phyloP scores from a whole-genome alignment of 2,797 vertebrate species.

The Trichosurus vulpecula region DNA sequence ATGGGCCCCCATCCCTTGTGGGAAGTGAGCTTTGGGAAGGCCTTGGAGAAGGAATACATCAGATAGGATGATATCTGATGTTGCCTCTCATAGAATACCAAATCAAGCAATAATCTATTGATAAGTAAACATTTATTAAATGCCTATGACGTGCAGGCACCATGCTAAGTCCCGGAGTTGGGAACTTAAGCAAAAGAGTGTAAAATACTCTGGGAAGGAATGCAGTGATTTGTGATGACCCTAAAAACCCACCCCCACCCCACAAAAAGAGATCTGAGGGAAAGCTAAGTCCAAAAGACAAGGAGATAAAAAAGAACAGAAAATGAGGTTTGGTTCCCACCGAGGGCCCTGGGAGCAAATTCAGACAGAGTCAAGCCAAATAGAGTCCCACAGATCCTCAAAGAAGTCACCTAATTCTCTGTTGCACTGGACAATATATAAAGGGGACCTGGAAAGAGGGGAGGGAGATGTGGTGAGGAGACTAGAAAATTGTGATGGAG shows the following conservation, averaged over 20 bases:
- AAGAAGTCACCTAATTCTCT: neutral
- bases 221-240: neutral
- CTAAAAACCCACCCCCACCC: neutral
- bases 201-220: neutral
- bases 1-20: conserved; percentile 60
- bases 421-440: neutral
- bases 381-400: neutral
- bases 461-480: neutral
- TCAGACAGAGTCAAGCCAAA: neutral
- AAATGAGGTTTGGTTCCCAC: neutral
- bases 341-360: neutral
- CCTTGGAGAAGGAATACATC: neutral
- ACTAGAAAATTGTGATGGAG: neutral
- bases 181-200: neutral
- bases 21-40: neutral
- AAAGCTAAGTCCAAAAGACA: neutral
- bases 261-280: neutral
- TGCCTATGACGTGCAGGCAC: neutral
- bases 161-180: neutral
- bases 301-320: neutral
- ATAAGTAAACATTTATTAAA: neutral
- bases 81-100: neutral
- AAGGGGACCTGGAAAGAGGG: neutral
- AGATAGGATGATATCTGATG: neutral
- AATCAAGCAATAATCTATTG: neutral